Conservation (phyloP, 2,888 invertebrate species). For the Mesorhabditis belari region DNA sequence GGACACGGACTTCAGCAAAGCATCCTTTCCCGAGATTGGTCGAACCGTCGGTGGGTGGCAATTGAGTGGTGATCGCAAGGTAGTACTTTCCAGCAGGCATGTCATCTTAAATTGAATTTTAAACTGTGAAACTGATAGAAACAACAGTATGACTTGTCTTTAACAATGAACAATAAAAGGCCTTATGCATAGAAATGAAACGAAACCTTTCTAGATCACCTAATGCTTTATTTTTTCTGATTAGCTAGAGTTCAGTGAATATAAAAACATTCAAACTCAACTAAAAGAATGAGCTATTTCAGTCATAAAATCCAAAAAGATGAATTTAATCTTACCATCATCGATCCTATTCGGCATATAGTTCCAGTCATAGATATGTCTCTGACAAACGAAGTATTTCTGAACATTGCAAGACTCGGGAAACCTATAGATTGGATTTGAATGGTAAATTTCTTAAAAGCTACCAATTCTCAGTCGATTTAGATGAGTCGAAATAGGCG, state of each 20-base stretch:
- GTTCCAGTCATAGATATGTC: conserved; percentile 26
- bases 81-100: conserved; percentile 36
- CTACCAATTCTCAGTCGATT: conserved; percentile 4
- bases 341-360: conserved; percentile 20
- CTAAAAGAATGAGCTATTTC: no score
- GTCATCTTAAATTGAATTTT: conserved; percentile 13
- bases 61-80: conserved; percentile 13
- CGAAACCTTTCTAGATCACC: no score
- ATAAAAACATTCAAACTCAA: no score
- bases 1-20: conserved; percentile 23
- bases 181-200: no score
- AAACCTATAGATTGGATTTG: neutral
- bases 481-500: conserved; percentile 16
- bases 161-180: no score
- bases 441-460: neutral
- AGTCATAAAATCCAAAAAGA: neutral
- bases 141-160: no score
- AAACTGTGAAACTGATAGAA: no score
- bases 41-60: neutral
- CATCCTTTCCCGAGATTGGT: conserved; percentile 1
- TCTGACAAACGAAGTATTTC: conserved; percentile 32
- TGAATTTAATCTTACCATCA: conserved; percentile 10
- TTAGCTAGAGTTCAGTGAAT: no score
- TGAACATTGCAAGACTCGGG: conserved; percentile 19
- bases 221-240: no score